Evolutionary conservation across 2,113 vertebrate species (phyloP).

Genomic region (Promerops cafer): DNA sequence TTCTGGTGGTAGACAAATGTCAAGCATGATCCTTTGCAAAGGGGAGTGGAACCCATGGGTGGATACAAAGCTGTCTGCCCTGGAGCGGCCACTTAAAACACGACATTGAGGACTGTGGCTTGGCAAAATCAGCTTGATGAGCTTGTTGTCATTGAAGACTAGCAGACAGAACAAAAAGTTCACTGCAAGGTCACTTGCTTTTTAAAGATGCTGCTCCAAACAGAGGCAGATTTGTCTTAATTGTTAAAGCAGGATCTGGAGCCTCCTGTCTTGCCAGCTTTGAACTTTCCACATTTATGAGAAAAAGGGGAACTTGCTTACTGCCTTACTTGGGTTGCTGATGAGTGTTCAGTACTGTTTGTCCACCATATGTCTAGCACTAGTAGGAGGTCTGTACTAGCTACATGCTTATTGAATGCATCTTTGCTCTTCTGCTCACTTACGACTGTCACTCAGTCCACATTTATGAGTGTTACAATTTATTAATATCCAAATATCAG

Average conservation of each 20-base stretch:
- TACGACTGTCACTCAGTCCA: not conserved
- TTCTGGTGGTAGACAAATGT: not conserved
- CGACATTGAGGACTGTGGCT: not conserved
- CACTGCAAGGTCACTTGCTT: not conserved
- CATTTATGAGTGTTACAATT: not conserved
- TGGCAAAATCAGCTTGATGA: not conserved
- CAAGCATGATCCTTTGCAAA: not conserved
- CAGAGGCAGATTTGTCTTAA: not conserved
- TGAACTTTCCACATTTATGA: not conserved
- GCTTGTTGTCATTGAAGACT: not conserved
- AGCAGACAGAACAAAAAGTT: not conserved
- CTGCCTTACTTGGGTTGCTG: not conserved
- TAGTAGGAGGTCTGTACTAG: not conserved
- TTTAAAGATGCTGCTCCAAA: conserved; percentile 13
- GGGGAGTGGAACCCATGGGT: not conserved
- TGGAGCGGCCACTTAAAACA: not conserved
- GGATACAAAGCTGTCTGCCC: not conserved
- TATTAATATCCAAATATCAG: not conserved
- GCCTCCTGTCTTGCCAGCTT: not conserved
- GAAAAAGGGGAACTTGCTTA: not conserved
- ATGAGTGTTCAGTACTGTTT: not conserved
- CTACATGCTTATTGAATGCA: not conserved
- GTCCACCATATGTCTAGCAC: fast-evolving
- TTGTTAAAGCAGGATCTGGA: conserved; percentile 2
- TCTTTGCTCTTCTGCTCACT: not conserved